Evolutionary conservation across 2,888 invertebrate genomes (phyloP), one percentile per base, ranked within the genome.

Genomic region (Phytoseiulus persimilis): DNA sequence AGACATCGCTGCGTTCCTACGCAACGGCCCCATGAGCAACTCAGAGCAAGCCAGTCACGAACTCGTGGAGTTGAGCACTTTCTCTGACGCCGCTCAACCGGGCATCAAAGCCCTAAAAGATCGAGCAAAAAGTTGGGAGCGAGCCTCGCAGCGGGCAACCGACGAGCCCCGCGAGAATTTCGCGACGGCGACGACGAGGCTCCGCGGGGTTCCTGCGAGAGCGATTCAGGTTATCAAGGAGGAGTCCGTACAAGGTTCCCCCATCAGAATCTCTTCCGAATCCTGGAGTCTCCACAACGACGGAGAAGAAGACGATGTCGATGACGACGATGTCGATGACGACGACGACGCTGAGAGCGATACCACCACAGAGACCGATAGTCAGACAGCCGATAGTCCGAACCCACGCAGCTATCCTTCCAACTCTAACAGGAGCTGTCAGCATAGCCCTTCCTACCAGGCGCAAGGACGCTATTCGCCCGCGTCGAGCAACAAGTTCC

Each of bases 1-100:
- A 31, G 91, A 91, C 46, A 91, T 91, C 46, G 91, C 91, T 23
- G 91, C 91, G 14, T 91, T 91, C 90, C 90, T 91, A n/a, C 91
- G 87, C 28, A 32, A 87, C 31, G 87, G 45, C 9, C 87, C 32
- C 87, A 23, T n/a, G 32, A 87, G 45, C 11, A 45, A 33, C 9
- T 9, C 32, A 0, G 39, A 33, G 9, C 32, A 39, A 11, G 87
- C 28, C 0, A 18, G 45, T 32, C 32, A 87, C 6, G 87, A 87
- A 9, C 32, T 32, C 14, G 83, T 91, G 33, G 91, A 91, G 45
- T 89, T 91, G 83, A 90, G 90, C 83, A 91, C 91, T 0, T 91
- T 91, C 83, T 90, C 90, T 23, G 90, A 90, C 45, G 83, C 90
- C 33, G 90, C 87, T 28, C 39, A 31, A n/a, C 31, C 89, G 90